Base-by-base conservation (phyloP, 2,888 invertebrate genomes). In the Sericinus montela region DNA sequence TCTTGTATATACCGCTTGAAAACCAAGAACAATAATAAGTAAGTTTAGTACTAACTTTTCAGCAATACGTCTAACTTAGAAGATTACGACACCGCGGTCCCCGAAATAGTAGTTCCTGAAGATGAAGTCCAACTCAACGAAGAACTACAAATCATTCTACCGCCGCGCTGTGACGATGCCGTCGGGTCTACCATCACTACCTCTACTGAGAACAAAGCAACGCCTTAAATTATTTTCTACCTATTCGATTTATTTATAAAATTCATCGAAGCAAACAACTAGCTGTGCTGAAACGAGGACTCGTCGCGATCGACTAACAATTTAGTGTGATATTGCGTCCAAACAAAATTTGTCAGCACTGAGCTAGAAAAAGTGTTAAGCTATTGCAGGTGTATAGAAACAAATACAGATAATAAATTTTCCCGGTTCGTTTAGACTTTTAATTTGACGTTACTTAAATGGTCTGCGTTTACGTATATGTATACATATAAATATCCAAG, bases 101-200 rank as follows among this genome's bases (percentile, higher is more conserved):
- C 75, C 0, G 80, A 75, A n/a, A 80, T 79, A 23, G 49, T 65
- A 0, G 57, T 72, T 3, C 76, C 74, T 0, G 87, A 86, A 53
- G 86, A 86, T 53, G 86, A 86, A 55, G 72, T 80, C 0, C 80
- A 73, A 48, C 62, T 80, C 3, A 69, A 73, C 47, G 87, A 86
- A 42, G 85, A 88, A 54, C 65, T 88, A 16, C 87, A 87, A 52
- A 85, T 86, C 15, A 83, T 88, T 9, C 68, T 88, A 1, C 86
- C 87, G 0, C 87, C 87, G 3, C 68, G 83, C 23, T 76, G 76
- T 55, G 86, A 87, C 63, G 68, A 77, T 56, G 69, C 67, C 1
- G 64, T 75, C 0, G 80, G 76, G 13, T 75, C 80, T 1, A 73
- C 78, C 1, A 59, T 63, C 7, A 67, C 72, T 7, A 65, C 70